Evolutionary conservation across 2,888 invertebrate species (phyloP).

Genomic region (Nomada hirtipes): DNA sequence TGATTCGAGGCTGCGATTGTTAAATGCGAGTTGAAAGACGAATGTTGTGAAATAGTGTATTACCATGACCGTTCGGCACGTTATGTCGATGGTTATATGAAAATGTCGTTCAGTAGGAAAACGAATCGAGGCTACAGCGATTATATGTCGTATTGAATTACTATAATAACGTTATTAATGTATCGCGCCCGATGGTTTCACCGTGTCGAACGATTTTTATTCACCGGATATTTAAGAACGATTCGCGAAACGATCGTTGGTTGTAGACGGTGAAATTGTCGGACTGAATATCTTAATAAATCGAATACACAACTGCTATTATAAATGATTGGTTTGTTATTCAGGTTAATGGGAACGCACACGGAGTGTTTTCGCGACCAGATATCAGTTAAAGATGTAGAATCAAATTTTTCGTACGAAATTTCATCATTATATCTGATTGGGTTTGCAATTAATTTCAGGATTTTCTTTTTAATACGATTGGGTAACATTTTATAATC

Average conservation of each 20-base stretch:
- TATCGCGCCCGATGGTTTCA: constrained; percentile 70
- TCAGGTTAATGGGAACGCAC: background rate
- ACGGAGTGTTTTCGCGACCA: background rate
- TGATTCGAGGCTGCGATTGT: constrained; percentile 72
- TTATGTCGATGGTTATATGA: constrained; percentile 48
- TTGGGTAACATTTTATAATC: no score
- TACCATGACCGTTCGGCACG: constrained; percentile 56
- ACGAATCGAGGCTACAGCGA: constrained; percentile 64
- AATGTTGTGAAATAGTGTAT: constrained; percentile 66
- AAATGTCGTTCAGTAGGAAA: constrained; percentile 61
- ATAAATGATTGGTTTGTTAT: constrained; percentile 51
- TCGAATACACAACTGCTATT: constrained; percentile 72
- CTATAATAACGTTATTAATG: constrained; percentile 72
- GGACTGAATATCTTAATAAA: constrained; percentile 74
- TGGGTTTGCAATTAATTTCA: no score
- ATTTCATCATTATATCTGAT: no score
- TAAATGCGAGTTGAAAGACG: constrained; percentile 54
- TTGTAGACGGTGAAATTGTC: constrained; percentile 65
- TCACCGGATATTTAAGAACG: constrained; percentile 23
- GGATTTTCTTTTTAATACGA: no score
- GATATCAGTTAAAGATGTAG: no score
- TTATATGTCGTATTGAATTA: constrained; percentile 68
- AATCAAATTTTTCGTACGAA: no score
- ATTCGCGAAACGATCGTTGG: constrained; percentile 44
- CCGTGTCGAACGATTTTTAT: constrained; percentile 60